Percentiles rank a stretch among this genome's conserved stretches.
Conservation (phyloP, 2,797 vertebrate species). For the Echiichthys vipera region DNA sequence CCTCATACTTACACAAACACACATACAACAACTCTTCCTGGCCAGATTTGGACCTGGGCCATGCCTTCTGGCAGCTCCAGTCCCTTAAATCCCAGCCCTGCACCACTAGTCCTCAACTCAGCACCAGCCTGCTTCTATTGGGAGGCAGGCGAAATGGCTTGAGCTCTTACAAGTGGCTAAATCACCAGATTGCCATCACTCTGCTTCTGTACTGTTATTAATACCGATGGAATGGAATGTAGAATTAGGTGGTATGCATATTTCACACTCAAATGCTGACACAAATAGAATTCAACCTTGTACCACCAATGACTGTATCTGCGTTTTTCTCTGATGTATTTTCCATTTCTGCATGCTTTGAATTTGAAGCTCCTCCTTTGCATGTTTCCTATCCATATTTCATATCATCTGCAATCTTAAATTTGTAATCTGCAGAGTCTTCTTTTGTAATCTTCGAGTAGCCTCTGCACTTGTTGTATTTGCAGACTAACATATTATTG, state of each 20-base stretch:
- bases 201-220: conserved; percentile 36
- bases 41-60: conserved; percentile 77
- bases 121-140: conserved; percentile 65
- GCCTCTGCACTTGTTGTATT: conserved; percentile 16
- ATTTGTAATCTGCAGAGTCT: conserved; percentile 46
- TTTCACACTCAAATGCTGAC: conserved; percentile 43
- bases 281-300: conserved; percentile 58
- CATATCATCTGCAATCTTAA: conserved; percentile 56
- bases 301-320: conserved; percentile 45
- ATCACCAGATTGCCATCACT: conserved; percentile 41
- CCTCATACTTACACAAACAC: conserved; percentile 34
- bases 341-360: conserved; percentile 59
- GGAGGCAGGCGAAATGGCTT: conserved; percentile 54
- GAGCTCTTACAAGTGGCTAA: conserved; percentile 59
- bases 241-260: conserved; percentile 50
- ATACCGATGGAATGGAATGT: conserved; percentile 66
- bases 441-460: conserved; percentile 36
- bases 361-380: conserved; percentile 63
- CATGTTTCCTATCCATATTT: conserved; percentile 67
- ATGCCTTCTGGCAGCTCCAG: conserved; percentile 75
- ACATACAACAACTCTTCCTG: conserved; percentile 42
- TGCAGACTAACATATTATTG: conserved; percentile 6
- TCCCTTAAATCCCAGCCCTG: conserved; percentile 57
- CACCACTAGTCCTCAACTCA: conserved; percentile 58
- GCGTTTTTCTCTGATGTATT: conserved; percentile 64